Conservation (phyloP, 2,888 invertebrate species). For the Drosophila anomalata region DNA sequence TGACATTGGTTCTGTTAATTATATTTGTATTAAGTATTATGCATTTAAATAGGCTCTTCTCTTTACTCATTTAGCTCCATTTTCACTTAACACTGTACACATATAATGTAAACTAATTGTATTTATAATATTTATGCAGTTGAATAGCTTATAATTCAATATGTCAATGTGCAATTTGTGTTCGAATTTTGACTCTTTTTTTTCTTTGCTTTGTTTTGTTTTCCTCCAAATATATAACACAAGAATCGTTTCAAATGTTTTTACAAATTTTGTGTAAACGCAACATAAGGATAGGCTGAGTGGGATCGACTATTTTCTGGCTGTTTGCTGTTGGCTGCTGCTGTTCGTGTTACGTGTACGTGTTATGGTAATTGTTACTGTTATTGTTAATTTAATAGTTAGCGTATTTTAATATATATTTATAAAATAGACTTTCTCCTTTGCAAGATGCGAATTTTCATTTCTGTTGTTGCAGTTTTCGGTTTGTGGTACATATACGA, state of each 20-base stretch:
- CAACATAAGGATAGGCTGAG: slow-evolving; percentile 24
- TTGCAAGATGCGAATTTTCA: slow-evolving; percentile 69
- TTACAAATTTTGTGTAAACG: slow-evolving; percentile 41
- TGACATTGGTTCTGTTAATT: slow-evolving; percentile 49
- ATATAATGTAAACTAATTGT: slow-evolving; percentile 74
- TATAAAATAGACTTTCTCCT: slow-evolving; percentile 68
- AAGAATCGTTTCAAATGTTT: slow-evolving; percentile 35
- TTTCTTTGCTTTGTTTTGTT: slow-evolving; percentile 13
- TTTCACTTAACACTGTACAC: slow-evolving; percentile 77
- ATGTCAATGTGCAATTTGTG: slow-evolving; percentile 51
- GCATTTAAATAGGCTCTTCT: slow-evolving; percentile 70
- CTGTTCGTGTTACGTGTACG: slow-evolving; percentile 30
- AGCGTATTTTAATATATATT: slow-evolving; percentile 77
- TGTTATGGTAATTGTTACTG: slow-evolving; percentile 45
- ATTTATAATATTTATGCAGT: slow-evolving; percentile 70
- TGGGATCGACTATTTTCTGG: slow-evolving; percentile 31
- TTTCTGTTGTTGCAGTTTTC: slow-evolving; percentile 71
- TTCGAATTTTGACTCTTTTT: slow-evolving; percentile 28
- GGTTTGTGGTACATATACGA: slow-evolving; percentile 69
- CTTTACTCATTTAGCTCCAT: slow-evolving; percentile 66
- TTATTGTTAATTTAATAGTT: slow-evolving; percentile 72
- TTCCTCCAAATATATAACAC: slow-evolving; percentile 27
- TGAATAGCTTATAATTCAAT: slow-evolving; percentile 68
- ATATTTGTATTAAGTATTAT: slow-evolving; percentile 55
- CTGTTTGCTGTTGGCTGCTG: slow-evolving; percentile 22